phyloP scores from a whole-genome alignment of 1,140 invertebrate species.

The Paraescarpia echinospica region DNA sequence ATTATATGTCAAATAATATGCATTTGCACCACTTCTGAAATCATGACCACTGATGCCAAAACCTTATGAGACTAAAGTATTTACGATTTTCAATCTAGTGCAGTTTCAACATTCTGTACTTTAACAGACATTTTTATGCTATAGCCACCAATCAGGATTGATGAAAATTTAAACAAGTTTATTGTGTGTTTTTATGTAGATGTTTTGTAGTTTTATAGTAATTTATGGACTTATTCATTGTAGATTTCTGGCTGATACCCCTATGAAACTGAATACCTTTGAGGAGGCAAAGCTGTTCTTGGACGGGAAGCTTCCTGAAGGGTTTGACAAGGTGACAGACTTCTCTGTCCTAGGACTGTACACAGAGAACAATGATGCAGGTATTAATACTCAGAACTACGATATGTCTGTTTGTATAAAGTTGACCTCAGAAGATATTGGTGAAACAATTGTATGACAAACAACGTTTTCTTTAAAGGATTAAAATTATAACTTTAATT shows the following conservation, averaged over 20 bases:
- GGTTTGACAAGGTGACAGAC: background rate
- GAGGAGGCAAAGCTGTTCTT: background rate
- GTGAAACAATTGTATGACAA: too few relatives aligned
- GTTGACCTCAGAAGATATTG: too few relatives aligned
- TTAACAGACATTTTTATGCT: background rate
- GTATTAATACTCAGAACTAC: background rate
- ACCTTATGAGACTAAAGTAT: too few relatives aligned
- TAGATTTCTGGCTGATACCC: background rate
- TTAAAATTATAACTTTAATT: too few relatives aligned
- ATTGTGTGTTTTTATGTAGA: background rate
- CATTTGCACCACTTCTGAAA: too few relatives aligned
- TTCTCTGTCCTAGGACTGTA: background rate
- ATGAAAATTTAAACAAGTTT: background rate
- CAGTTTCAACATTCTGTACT: background rate
- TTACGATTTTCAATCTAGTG: background rate
- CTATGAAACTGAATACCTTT: background rate
- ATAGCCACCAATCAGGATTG: background rate
- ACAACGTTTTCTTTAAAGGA: too few relatives aligned
- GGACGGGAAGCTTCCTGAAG: background rate
- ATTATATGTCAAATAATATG: too few relatives aligned
- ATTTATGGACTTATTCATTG: background rate
- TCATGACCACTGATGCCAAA: too few relatives aligned
- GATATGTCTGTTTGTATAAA: background rate
- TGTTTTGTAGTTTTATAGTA: background rate
- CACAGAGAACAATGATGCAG: background rate